These are phyloP conservation scores for Bolborhynchus lineola DNA, from an alignment of 2,113 vertebrate genomes.

Conservation along the genomic window DNA sequence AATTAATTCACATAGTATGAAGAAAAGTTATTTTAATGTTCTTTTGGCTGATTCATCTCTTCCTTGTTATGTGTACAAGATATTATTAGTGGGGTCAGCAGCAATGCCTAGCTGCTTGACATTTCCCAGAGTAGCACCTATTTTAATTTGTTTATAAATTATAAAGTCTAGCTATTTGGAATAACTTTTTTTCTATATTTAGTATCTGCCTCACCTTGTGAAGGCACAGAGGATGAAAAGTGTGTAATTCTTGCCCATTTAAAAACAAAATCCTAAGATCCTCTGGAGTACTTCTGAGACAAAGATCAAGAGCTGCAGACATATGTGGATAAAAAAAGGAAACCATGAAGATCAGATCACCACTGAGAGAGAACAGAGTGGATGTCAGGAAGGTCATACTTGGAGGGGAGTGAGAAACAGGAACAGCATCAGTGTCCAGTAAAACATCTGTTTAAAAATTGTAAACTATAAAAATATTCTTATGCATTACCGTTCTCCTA, in stretches of 20 bases:
- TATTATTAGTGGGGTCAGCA: not conserved
- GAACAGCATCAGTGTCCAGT: not conserved
- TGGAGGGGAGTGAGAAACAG: not conserved
- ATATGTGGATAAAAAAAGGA: not conserved
- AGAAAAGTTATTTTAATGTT: not conserved
- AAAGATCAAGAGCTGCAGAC: not conserved
- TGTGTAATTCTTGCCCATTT: not conserved
- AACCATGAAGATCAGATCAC: not conserved
- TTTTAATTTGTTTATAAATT: not conserved
- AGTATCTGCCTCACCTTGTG: not conserved
- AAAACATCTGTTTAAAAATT: not conserved
- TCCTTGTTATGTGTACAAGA: not conserved
- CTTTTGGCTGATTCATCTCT: not conserved
- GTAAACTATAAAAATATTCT: not conserved
- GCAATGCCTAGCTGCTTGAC: not conserved
- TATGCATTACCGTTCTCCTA: not conserved
- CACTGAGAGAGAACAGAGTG: not conserved
- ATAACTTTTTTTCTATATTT: not conserved
- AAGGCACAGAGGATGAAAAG: accelerated
- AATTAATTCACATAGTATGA: not conserved
- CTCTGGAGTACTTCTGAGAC: not conserved
- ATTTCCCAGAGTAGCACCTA: not conserved
- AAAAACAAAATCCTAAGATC: not conserved
- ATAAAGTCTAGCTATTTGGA: not conserved
- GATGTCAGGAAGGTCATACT: not conserved